Evolutionary conservation across 1,140 invertebrate genomes (phyloP).

Genomic region (Brachionus asplanchnoidis): DNA sequence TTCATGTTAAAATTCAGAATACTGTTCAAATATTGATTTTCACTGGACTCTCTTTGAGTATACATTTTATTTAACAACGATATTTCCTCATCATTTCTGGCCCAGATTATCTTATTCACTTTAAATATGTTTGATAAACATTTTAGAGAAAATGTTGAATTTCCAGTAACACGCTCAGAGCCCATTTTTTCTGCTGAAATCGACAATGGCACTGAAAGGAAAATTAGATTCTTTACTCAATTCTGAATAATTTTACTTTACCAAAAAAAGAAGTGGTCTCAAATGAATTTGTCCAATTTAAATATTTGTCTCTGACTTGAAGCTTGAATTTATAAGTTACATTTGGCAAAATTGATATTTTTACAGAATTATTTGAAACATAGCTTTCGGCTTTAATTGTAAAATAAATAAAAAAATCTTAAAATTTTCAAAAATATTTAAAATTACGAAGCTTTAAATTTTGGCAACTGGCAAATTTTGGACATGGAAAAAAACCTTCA

Average conservation of each 20-base stretch:
- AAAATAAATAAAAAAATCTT: not conserved
- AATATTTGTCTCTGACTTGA: constrained; percentile 22
- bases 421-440: not conserved
- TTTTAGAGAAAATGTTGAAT: not conserved
- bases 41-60: not conserved
- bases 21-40: not conserved
- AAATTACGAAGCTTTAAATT: constrained; percentile 1
- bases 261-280: not conserved
- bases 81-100: not conserved
- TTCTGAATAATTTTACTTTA: not conserved
- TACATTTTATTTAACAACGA: not conserved
- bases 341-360: constrained; percentile 9
- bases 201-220: not conserved
- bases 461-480: not conserved
- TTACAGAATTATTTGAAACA: not conserved
- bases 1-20: not conserved
- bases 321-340: constrained; percentile 26
- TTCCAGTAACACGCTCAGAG: not conserved
- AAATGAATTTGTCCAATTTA: constrained; percentile 15
- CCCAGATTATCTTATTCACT: not conserved
- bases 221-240: not conserved
- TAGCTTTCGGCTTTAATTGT: not conserved
- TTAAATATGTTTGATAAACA: not conserved
- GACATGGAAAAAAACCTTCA: not conserved
- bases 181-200: not conserved